A percentile compares a stretch with the other conserved stretches of the same genome.
Evolutionary conservation across 2,888 invertebrate species (phyloP).

Genomic region (Phaonia tiefii): DNA sequence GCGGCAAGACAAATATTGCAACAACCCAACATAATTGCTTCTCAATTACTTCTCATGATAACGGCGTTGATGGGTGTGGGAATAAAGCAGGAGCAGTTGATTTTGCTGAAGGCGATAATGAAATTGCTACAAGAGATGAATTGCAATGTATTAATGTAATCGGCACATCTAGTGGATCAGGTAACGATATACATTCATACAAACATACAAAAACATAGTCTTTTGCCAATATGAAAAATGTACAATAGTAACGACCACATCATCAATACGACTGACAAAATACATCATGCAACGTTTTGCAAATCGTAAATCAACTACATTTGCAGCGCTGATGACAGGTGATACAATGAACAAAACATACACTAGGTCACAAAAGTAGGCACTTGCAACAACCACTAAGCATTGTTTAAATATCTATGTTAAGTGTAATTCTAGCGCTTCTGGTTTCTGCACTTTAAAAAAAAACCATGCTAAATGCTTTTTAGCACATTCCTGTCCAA

Average conservation of each 20-base stretch:
- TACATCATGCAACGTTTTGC: slow-evolving; percentile 9
- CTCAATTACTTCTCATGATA: slow-evolving; percentile 31
- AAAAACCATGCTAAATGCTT: too few species aligned
- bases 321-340: neutral
- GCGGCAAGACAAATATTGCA: slow-evolving; percentile 46
- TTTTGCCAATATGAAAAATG: too few species aligned
- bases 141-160: slow-evolving; percentile 64
- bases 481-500: too few species aligned
- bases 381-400: too few species aligned
- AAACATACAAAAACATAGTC: too few species aligned
- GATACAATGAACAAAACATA: too few species aligned
- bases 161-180: slow-evolving; percentile 55
- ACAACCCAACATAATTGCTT: slow-evolving; percentile 29
- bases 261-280: neutral
- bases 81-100: slow-evolving; percentile 3
- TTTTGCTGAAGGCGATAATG: slow-evolving; percentile 34
- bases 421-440: too few species aligned
- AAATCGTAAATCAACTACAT: slow-evolving; percentile 17
- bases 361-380: too few species aligned
- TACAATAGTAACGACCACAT: neutral
- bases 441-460: too few species aligned
- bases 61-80: slow-evolving; percentile 31
- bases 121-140: slow-evolving; percentile 67
- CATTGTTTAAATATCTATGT: too few species aligned
- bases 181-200: slow-evolving; percentile 40